Conservation (phyloP, 2,888 invertebrate genomes). For the Melanotus villosus region DNA sequence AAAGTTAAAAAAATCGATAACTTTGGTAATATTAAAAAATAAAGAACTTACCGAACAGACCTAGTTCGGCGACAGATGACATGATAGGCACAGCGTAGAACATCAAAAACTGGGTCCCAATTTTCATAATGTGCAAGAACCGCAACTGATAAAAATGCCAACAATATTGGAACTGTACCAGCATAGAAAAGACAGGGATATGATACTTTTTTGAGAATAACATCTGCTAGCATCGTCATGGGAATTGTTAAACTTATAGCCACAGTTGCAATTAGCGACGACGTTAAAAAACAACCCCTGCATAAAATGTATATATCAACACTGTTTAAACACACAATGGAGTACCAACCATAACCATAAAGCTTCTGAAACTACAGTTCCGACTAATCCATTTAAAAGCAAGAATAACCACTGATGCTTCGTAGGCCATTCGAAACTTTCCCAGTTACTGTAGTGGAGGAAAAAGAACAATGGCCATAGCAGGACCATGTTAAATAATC, state of each 20-base stretch:
- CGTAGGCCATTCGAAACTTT: constrained; percentile 89
- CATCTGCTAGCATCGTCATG: constrained; percentile 89
- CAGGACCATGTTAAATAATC: constrained; percentile 88
- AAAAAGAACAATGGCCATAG: constrained; percentile 93
- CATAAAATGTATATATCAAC: neutral
- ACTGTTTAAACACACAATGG: neutral
- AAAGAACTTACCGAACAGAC: constrained; percentile 67
- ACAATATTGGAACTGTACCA: constrained; percentile 83
- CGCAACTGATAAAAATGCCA: constrained; percentile 81
- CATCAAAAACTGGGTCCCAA: constrained; percentile 82
- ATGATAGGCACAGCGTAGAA: constrained; percentile 70
- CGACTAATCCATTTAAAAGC: constrained; percentile 89
- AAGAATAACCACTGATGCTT: constrained; percentile 85
- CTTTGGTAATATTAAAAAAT: neutral
- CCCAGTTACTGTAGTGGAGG: constrained; percentile 85
- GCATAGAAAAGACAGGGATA: constrained; percentile 81
- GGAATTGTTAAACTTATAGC: constrained; percentile 91
- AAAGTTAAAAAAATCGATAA: no score
- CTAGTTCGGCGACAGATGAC: constrained; percentile 69
- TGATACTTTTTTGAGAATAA: constrained; percentile 78
- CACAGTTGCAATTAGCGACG: constrained; percentile 89
- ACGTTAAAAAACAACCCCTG: constrained; percentile 96
- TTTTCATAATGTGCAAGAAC: constrained; percentile 83
- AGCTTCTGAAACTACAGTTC: constrained; percentile 92
- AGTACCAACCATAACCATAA: constrained; percentile 89